Percentiles rank a stretch among this genome's conserved stretches.
Evolutionary conservation across 1,140 invertebrate species (phyloP).

Genomic region (Cydia strobilella): DNA sequence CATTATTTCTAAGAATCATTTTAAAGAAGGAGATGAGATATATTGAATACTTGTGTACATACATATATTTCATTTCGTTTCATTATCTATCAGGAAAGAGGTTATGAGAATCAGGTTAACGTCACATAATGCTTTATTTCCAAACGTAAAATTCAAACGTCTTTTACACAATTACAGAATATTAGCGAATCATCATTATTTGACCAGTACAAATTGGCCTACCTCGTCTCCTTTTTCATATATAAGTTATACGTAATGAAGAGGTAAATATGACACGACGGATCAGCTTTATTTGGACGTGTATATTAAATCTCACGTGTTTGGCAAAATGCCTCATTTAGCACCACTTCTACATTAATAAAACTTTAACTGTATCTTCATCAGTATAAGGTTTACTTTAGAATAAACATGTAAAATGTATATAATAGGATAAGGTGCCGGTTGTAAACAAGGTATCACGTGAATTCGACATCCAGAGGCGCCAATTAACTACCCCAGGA

Average conservation of each 20-base stretch:
- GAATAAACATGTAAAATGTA: neutral
- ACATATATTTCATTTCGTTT: neutral
- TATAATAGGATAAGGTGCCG: neutral
- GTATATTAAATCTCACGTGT: neutral
- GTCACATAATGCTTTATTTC: neutral
- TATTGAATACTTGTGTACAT: too few species aligned
- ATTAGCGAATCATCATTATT: neutral
- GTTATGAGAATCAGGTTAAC: neutral
- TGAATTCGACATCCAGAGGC: constrained; percentile 22
- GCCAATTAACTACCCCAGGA: neutral
- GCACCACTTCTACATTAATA: neutral
- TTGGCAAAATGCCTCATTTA: constrained; percentile 4
- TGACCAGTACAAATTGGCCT: neutral
- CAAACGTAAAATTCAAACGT: neutral
- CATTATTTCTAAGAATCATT: too few species aligned
- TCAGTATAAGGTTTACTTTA: neutral
- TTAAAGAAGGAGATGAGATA: too few species aligned
- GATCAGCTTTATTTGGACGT: neutral
- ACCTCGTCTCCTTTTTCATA: neutral
- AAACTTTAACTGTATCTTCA: neutral
- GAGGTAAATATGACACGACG: neutral
- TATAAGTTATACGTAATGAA: neutral
- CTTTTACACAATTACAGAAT: neutral
- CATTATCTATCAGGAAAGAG: neutral
- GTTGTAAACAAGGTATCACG: constrained; percentile 12